Evolutionary conservation across 2,888 invertebrate species (phyloP), one percentile per base, ranked within the genome.

Genomic region (Aspidapion aeneum): DNA sequence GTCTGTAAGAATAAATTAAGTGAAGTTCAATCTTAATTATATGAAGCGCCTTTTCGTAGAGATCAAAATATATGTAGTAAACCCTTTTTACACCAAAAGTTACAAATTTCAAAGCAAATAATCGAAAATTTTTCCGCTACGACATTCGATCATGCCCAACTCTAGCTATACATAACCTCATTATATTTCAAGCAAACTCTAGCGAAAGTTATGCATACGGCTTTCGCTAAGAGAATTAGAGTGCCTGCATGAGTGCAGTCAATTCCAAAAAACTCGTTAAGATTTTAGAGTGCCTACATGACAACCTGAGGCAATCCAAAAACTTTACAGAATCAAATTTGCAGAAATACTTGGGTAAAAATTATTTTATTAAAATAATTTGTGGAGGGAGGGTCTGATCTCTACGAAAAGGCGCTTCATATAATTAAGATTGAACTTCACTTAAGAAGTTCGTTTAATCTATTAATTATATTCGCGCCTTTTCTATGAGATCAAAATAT

Each of bases 351-450:
- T 7, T 48, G 51, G 59, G 52, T 50, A 19, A 20, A 49, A 51
- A 59, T 59, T 50, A 17, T 51, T 59, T 18, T 56, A 3, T 16
- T 35, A 35, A 35, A 19, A n/a, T 7, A 7, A 5, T 7, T 56
- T 56, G n/a, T 5, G 22, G 58, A 50, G 48, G 19, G 48, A 16
- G 56, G 56, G 21, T 12, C 56, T 56, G 35, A 56, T 56, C 56
- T 56, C 56, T 56, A 56, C 56, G 56, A 56, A 56, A 56, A 56
- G 56, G 56, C 56, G 56, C 56, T 56, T 58, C 62, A 63, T 63
- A 63, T 63, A 63, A 63, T 63, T 57, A 63, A 57, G 62, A 63
- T 63, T 9, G 63, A 63, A 63, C 62, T 63, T 63, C 62, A 63
- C 63, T 63, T 63, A 18, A 35, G 52, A 64, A 64, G 62, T 64